These are phyloP conservation scores for Sinhomidia bicolor DNA, from an alignment of 2,888 invertebrate species.

Conservation along the genomic window DNA sequence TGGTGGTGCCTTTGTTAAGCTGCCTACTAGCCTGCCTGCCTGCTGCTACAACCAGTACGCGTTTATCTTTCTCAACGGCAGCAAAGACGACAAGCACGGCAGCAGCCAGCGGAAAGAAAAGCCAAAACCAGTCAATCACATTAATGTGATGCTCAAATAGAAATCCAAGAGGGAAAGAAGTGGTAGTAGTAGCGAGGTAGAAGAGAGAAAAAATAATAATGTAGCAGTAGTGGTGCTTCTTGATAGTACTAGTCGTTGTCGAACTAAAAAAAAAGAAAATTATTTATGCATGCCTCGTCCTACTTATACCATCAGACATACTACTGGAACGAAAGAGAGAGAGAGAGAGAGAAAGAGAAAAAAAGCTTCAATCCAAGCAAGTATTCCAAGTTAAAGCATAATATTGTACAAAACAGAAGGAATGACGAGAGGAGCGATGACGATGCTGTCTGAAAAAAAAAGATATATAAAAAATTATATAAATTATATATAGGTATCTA, in stretches of 20 bases:
- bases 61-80: constrained; percentile 21
- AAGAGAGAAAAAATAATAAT: constrained; percentile 7
- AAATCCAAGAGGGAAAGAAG: constrained; percentile 19
- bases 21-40: too few relatives aligned
- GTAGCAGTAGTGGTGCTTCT: constrained; percentile 16
- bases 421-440: not conserved
- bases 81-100: not conserved
- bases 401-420: constrained; percentile 28
- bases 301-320: constrained; percentile 67
- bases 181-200: not conserved
- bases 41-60: not conserved
- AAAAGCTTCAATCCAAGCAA: constrained; percentile 39
- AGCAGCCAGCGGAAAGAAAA: constrained; percentile 39
- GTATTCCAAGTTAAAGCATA: not conserved
- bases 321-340: not conserved
- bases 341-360: not conserved
- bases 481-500: too few relatives aligned
- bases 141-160: constrained; percentile 59
- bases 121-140: constrained; percentile 64
- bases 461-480: too few relatives aligned
- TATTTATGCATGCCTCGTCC: constrained; percentile 73
- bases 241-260: constrained; percentile 14
- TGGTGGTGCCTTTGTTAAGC: constrained; percentile 11
- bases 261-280: constrained; percentile 56
- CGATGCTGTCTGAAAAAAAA: not conserved